These are phyloP conservation scores for Motacilla alba DNA, from an alignment of 2,113 vertebrate genomes.

Conservation along the genomic window DNA sequence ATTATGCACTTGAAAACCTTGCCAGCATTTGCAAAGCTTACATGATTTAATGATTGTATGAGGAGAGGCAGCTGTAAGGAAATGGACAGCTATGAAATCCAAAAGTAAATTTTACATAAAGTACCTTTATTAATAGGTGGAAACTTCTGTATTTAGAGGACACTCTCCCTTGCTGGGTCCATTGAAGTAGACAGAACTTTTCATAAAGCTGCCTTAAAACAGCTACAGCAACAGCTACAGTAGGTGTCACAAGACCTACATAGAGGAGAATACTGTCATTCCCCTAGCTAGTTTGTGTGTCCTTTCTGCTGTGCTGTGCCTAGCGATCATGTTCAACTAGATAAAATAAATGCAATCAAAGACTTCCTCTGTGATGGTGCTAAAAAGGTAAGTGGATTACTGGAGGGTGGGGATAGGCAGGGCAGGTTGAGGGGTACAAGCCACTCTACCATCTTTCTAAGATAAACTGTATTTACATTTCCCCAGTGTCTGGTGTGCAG, in stretches of 20 bases:
- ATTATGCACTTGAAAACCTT: background rate
- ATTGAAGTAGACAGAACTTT: background rate
- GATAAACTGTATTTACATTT: constrained; percentile 3
- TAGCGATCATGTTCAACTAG: background rate
- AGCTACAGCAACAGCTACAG: background rate
- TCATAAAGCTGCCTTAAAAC: background rate
- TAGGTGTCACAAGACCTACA: background rate
- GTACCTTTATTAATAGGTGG: background rate
- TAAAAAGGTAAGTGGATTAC: background rate
- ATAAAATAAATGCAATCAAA: background rate
- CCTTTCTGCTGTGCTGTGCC: background rate
- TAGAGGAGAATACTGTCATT: background rate
- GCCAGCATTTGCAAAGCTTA: background rate
- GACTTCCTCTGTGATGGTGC: background rate
- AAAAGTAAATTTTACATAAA: background rate
- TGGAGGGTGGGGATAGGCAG: background rate
- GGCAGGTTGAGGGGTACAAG: background rate
- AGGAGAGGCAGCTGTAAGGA: background rate
- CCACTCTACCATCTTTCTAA: background rate
- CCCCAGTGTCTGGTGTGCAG: background rate
- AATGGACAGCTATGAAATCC: background rate
- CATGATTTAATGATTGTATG: background rate
- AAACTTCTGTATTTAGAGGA: background rate
- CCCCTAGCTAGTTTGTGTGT: background rate
- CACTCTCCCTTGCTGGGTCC: background rate